Base-by-base conservation (phyloP, 2,888 invertebrate species). In the Apotomis betuletana region DNA sequence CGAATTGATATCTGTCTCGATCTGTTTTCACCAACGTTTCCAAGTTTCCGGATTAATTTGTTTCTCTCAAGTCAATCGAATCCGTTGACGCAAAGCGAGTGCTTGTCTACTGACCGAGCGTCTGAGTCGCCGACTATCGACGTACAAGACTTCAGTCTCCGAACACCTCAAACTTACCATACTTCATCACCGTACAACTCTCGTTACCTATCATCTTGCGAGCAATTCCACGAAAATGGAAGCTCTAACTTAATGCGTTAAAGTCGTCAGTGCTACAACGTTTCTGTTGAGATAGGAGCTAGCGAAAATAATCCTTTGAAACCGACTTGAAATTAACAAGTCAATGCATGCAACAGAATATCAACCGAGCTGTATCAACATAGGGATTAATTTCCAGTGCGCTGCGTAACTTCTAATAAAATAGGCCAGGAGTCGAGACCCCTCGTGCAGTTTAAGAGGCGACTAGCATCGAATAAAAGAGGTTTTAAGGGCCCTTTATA, bases 361-460 rank as follows among this genome's bases (percentile, higher is more conserved):
- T n/a, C 62, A 59, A 77, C 83, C 76, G 59, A 79, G 75, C 0
- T 0, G 0, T 4, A 4, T 5, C 0, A 38, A 1, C 13, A 54
- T 77, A 87, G 74, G 79, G 83, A 78, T 60, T 61, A 74, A 49
- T 80, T 74, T 83, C n/a, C 58, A 74, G 75, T 77, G 12, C 44
- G 27, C 5, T 12, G 46, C 58, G 68, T 38, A 44, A 27, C 73
- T 77, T 80, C 80, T 84, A 81, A 80, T 82, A 82, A 87, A 85
- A 86, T 87, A 87, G 88, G 87, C 78, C 88, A 85, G 78, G 74
- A 75, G 67, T 77, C 79, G 72, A 81, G 81, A 75, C 67, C 79
- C 69, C 83, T 83, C 75, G 76, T 74, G 76, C 69, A 73, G 77
- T 77, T 75, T 78, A 77, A 82, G 83, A 77, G 83, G 78, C 75